phyloP scores from a whole-genome alignment of 1,140 invertebrate species.

The Drosophila dunni region DNA sequence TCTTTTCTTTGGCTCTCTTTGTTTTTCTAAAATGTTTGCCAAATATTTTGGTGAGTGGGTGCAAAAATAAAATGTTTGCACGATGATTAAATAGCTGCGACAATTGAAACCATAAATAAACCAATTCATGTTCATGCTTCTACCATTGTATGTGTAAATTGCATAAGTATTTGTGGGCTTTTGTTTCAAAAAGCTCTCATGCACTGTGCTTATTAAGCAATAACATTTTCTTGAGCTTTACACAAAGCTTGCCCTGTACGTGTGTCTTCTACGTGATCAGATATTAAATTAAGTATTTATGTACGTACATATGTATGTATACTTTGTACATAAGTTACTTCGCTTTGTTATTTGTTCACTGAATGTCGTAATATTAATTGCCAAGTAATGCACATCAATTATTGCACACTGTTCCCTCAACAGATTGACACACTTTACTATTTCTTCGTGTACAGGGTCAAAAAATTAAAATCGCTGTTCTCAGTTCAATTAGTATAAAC shows the following conservation, averaged over 20 bases:
- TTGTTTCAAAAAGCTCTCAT: conserved; percentile 5
- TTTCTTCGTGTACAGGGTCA: too few relatives aligned
- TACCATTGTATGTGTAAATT: conserved; percentile 10
- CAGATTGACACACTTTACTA: too few relatives aligned
- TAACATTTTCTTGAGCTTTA: not conserved
- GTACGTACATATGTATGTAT: not conserved
- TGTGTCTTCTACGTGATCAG: conserved; percentile 24
- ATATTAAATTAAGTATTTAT: not conserved
- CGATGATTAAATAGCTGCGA: conserved; percentile 15
- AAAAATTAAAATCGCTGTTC: not conserved
- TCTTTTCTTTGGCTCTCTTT: not conserved
- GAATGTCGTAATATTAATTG: conserved; percentile 3
- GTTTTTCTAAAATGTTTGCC: conserved; percentile 43
- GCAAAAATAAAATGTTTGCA: conserved; percentile 11
- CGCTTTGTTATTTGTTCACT: not conserved
- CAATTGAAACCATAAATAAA: conserved; percentile 20
- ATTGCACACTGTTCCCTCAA: too few relatives aligned
- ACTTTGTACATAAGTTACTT: not conserved
- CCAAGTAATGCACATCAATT: not conserved
- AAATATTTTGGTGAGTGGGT: conserved; percentile 37
- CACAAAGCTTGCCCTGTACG: not conserved
- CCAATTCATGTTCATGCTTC: not conserved
- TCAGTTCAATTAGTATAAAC: not conserved
- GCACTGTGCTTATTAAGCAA: not conserved
- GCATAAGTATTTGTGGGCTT: conserved; percentile 5